Base-by-base conservation (phyloP, 2,797 vertebrate species). In the Gastrophryne carolinensis region DNA sequence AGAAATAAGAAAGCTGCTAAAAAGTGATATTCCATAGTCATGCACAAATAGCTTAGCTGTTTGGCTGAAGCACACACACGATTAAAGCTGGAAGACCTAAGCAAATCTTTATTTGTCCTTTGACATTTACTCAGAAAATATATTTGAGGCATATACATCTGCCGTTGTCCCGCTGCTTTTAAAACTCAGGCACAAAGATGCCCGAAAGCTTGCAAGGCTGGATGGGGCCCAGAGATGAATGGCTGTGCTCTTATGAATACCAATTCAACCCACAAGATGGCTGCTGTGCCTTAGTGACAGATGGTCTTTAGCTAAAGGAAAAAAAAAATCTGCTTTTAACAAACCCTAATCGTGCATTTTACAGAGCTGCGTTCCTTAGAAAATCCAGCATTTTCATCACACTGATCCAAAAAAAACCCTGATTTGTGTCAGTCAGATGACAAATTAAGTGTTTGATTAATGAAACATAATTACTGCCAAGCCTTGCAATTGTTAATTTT, bases 341-440 rank as follows among this genome's bases (percentile, higher is more conserved):
- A 27, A 65, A 34, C 34, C 34, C 53, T 64, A 73, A 44, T 44
- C 17, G 24, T 44, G 26, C 12, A 49, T 56, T 50, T 56, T 30
- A 44, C 49, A 73, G 1, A 65, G 15, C 44, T 56, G 32, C 2
- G 47, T 32, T 8, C 52, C 35, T 62, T 15, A 39, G 11, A 50
- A 49, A 61, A 32, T 47, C 29, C 12, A 11, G 5, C 29, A 53
- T 57, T 44, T 26, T 39, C 49, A 68, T 15, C 12, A 53, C 50
- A 60, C 57, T 63, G 50, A n/a, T 52, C 61, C 19, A 26, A 35
- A 64, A 56, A n/a, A 27, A 57, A 10, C 10, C 29, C 15, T 41
- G 57, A 72, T 72, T 58, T 64, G 39, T 66, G 61, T 78, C 68
- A 78, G 66, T 78, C 66, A 60, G 24, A 72, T 58, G 39, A 65